These are phyloP conservation scores for Abscondita cerata DNA, from an alignment of 2,888 invertebrate genomes.

Conservation along the genomic window DNA sequence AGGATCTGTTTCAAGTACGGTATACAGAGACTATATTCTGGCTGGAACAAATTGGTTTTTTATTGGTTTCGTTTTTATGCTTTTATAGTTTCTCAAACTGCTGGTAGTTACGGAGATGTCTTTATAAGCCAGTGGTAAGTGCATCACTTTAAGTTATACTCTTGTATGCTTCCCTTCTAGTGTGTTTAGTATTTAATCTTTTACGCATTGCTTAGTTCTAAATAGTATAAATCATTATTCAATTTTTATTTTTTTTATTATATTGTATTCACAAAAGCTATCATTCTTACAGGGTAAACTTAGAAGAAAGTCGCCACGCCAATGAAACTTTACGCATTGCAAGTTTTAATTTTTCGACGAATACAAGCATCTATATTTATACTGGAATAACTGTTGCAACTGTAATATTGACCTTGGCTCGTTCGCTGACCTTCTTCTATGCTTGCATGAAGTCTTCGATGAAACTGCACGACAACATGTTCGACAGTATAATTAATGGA, in stretches of 20 bases:
- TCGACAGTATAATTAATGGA: constrained; percentile 78
- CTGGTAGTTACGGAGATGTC: constrained; percentile 81
- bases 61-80: constrained; percentile 66
- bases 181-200: no score
- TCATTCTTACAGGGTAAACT: no score
- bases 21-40: constrained; percentile 74
- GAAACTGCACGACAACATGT: constrained; percentile 83
- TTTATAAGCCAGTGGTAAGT: constrained; percentile 80
- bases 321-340: no score
- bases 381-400: constrained; percentile 61
- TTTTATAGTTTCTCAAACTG: constrained; percentile 74
- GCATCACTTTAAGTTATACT: no score
- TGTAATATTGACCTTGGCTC: constrained; percentile 60
- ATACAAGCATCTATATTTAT: constrained; percentile 54
- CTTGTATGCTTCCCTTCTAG: no score
- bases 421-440: constrained; percentile 72
- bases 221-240: no score
- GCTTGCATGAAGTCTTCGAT: constrained; percentile 77
- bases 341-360: constrained; percentile 42
- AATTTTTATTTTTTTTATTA: no score
- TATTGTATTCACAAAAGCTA: no score
- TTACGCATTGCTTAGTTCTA: no score
- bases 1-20: constrained; percentile 62
- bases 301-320: no score
- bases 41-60: constrained; percentile 76